A percentile compares a stretch with the other conserved stretches of the same genome.
These are phyloP conservation scores for Phalangium opilio DNA, from an alignment of 2,888 invertebrate genomes.

Conservation along the genomic window DNA sequence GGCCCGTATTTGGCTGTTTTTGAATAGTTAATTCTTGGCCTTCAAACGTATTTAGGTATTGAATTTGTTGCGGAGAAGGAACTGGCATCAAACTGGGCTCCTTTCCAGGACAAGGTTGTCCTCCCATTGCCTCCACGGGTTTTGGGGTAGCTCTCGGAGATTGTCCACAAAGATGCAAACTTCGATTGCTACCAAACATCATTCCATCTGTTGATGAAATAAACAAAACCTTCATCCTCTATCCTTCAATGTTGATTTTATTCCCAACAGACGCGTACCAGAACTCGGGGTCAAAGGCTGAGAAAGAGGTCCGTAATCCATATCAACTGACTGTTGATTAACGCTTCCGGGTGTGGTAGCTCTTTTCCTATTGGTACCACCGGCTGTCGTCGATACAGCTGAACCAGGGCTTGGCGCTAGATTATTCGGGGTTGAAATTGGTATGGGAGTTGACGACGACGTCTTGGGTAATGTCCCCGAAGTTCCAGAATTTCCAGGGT, in stretches of 20 bases:
- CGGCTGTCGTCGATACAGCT: slow-evolving; percentile 17
- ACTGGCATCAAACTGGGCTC: slow-evolving; percentile 88
- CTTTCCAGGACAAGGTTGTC: slow-evolving; percentile 33
- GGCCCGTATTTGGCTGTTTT: slow-evolving; percentile 80
- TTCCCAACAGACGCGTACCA: no score
- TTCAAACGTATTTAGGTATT: slow-evolving; percentile 87
- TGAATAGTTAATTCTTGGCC: slow-evolving; percentile 92
- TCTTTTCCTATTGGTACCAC: slow-evolving; percentile 13
- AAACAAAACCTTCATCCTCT: no score
- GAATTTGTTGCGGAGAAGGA: slow-evolving; percentile 89
- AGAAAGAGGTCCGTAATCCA: no score
- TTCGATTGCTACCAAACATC: no score
- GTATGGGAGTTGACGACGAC: slow-evolving; percentile 14
- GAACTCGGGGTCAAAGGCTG: no score
- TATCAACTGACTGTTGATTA: slow-evolving; percentile 10
- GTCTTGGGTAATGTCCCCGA: slow-evolving; percentile 1
- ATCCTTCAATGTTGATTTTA: no score
- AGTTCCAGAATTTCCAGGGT: neutral
- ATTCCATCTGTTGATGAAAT: no score
- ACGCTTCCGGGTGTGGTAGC: slow-evolving; percentile 8
- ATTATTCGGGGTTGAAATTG: slow-evolving; percentile 10
- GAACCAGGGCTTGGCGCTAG: slow-evolving; percentile 17
- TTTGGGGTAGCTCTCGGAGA: no score
- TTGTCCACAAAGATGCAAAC: no score
- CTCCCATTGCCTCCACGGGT: no score